Conservation (phyloP, 37 sponge, comb jelly and placozoan species). For the Geodia barretti region DNA sequence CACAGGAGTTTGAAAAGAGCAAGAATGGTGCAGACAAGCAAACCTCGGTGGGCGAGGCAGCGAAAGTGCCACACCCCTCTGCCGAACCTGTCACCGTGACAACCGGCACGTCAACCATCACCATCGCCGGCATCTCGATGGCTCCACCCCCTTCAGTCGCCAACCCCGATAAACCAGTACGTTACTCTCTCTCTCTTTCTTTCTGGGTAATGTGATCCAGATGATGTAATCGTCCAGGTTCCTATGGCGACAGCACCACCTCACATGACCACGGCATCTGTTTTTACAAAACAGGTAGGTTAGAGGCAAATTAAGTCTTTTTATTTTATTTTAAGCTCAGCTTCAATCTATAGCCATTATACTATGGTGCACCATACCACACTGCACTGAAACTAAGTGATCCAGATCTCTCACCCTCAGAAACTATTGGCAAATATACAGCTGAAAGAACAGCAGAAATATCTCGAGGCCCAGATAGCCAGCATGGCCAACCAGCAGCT, state of each 20-base stretch:
- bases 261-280: conserved; percentile 47
- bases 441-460: conserved; percentile 57
- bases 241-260: conserved; percentile 78
- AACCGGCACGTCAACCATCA: neutral
- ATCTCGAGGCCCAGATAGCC: conserved; percentile 27
- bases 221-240: conserved; percentile 33
- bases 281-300: conserved; percentile 57
- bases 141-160: conserved; percentile 72
- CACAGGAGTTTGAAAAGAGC: neutral
- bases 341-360: too few species aligned
- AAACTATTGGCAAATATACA: conserved; percentile 62
- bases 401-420: conserved; percentile 7
- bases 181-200: too few species aligned
- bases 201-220: neutral
- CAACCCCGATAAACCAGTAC: conserved; percentile 76
- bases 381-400: neutral
- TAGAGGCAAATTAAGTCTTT: too few species aligned
- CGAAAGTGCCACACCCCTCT: neutral
- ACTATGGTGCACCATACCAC: too few species aligned
- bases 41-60: neutral
- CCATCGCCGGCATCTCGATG: conserved; percentile 57
- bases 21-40: neutral
- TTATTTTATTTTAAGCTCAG: too few species aligned
- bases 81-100: neutral
- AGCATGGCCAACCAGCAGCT: conserved; percentile 8